A percentile compares a stretch with the other conserved stretches of the same genome.
Evolutionary conservation across 2,888 invertebrate species (phyloP).

Genomic region (Lagria hirta): DNA sequence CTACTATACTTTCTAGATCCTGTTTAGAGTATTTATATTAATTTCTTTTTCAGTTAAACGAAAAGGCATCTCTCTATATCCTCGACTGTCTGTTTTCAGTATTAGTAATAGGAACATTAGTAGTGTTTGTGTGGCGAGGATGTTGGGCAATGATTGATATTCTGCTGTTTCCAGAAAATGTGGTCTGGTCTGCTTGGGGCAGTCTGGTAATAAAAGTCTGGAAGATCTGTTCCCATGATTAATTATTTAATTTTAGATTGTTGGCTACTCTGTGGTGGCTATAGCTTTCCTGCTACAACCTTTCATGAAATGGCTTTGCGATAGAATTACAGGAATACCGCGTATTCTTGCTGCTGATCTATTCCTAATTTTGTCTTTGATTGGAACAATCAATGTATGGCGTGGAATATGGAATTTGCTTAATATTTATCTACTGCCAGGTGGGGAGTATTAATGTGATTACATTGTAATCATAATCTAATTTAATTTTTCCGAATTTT

Average conservation of each 20-base stretch:
- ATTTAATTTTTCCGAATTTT: conserved; percentile 44
- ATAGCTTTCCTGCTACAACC: conserved; percentile 76
- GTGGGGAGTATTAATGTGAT: conserved; percentile 52
- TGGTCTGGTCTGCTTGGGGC: conserved; percentile 69
- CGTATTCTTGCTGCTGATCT: conserved; percentile 73
- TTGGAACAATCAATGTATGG: conserved; percentile 87
- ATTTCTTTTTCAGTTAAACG: conserved; percentile 64
- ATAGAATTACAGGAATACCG: conserved; percentile 65
- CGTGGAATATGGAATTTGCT: conserved; percentile 82
- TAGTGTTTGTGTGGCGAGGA: conserved; percentile 88
- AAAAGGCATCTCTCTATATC: conserved; percentile 70
- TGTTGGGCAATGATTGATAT: conserved; percentile 81
- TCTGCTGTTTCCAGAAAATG: conserved; percentile 73
- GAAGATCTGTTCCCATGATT: not conserved
- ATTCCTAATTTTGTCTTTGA: conserved; percentile 74
- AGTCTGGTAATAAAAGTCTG: conserved; percentile 86
- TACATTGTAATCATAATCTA: too few species aligned
- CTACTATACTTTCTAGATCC: too few species aligned
- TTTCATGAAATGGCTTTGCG: conserved; percentile 69
- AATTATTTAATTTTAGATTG: conserved; percentile 57
- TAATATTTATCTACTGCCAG: conserved; percentile 77
- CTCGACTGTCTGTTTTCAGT: conserved; percentile 86
- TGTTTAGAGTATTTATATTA: too few species aligned
- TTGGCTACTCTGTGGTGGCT: conserved; percentile 74
- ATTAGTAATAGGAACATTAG: conserved; percentile 78